Evolutionary conservation across 2,113 vertebrate species (phyloP).

Genomic region (Corapipo altera): DNA sequence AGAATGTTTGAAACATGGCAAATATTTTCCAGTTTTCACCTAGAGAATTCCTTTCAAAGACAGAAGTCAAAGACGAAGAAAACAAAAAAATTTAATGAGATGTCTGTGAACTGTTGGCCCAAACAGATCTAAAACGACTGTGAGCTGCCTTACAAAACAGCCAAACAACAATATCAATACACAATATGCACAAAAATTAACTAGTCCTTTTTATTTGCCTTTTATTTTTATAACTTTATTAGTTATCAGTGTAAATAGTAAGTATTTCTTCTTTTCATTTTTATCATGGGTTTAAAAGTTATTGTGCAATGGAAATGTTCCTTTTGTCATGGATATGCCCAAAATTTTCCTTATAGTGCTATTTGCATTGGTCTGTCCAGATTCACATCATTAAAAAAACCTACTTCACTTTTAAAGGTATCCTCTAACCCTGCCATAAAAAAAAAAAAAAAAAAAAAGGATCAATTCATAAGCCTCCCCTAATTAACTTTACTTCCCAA

Average conservation of each 20-base stretch:
- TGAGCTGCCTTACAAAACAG: neutral
- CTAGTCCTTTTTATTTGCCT: neutral
- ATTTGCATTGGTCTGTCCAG: neutral
- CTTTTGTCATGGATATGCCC: neutral
- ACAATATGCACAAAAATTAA: neutral
- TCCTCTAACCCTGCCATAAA: neutral
- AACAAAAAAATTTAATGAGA: neutral
- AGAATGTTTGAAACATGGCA: neutral
- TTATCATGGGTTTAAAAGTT: neutral
- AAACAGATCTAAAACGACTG: neutral
- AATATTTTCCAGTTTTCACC: neutral
- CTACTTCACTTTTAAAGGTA: neutral
- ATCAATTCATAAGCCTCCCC: neutral
- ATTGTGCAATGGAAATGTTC: neutral
- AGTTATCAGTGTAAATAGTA: neutral
- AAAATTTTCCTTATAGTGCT: neutral
- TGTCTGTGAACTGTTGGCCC: neutral
- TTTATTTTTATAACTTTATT: neutral
- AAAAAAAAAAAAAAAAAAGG: neutral
- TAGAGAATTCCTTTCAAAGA: neutral
- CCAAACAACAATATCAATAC: neutral
- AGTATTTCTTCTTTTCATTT: neutral
- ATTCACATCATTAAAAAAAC: neutral
- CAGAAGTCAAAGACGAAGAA: neutral
- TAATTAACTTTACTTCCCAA: slow-evolving; percentile 31